Base-by-base conservation (phyloP, 2,797 vertebrate species). In the Thaleichthys pacificus region DNA sequence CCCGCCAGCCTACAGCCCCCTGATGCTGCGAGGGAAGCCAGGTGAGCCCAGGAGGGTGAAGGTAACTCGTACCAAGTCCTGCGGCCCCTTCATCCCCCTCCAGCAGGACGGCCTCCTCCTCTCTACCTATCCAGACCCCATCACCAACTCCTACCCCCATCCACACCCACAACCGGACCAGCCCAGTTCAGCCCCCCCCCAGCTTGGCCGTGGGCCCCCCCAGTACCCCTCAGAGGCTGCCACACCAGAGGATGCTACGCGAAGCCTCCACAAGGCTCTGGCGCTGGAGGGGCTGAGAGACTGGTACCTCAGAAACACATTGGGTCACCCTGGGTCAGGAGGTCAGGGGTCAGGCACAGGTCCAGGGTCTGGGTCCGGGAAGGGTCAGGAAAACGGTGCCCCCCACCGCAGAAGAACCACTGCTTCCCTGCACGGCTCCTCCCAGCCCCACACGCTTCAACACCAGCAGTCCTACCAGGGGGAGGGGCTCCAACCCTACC, bases 281-380 rank as follows among this genome's bases (percentile, higher is more conserved):
- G 96, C 95, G 3, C 86, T 96, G 79, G 95, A 97, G 83, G 96
- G 96, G 61, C 90, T 97, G 60, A 90, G 96, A 86, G 95, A 96
- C 91, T 97, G 96, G 96, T 97, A 96, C 86, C 87, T 97, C 82
- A 92, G 96, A 73, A 97, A 97, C 77, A 94, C 94, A 0, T 85
- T 94, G 58, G 91, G 92, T 19, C 69, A 84, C 69, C 21, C 82
- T 0, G 38, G 49, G 7, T 65, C 19, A 0, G 47, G 51, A n/a
- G 51, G 51, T 56, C 51, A 56, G 30, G 49, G 38, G 47, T 35
- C 38, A 60, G 9, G 42, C 42, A 28, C 26, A 84, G 42, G 69
- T 38, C 1, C 83, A 77, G 0, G 21, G 66, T 1, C 73, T 66
- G n/a, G 82, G 83, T 54, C 22, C 0, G 78, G 63, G 17, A 91